Evolutionary conservation across 2,113 vertebrate species (phyloP), one percentile per base, ranked within the genome.

Genomic region (Haemorhous mexicanus): DNA sequence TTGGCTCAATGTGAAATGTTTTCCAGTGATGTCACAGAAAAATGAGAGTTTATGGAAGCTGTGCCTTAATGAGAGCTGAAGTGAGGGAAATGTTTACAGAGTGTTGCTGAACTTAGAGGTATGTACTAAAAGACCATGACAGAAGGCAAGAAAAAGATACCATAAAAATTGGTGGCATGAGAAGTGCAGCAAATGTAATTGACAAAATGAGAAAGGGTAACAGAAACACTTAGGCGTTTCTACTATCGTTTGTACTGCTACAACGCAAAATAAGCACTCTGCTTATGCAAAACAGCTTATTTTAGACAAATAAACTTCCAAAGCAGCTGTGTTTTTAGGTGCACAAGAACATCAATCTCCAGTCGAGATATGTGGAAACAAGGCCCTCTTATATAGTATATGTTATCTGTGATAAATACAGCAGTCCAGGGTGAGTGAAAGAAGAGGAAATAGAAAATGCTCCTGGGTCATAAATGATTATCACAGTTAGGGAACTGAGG

Each of bases 351-450:
- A 50, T 64, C 72, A 56, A 55, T 69, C 78, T 86, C 68, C 64
- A 80, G 55, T 17, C 3, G 1, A 88, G 67, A 73, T 24, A 74
- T 7, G 47, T 84, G 28, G 52, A 63, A 94, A 67, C 7, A 72
- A 83, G 70, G 16, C 47, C 44, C 7, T 76, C 24, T 52, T 90
- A 74, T 74, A 76, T 4, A 80, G n/a, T 11, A 5, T 67, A 32
- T 35, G 32, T 61, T 92, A 80, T 85, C 67, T 91, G 59, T 92
- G 82, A 93, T 81, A 95, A 95, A 95, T 93, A 83, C 67, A 66
- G 50, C 30, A 77, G 68, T 69, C 67, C 56, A 77, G 35, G 39
- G 59, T 88, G 68, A 94, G 35, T 84, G 84, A 95, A 93, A 75
- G 50, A 85, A 88, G 35, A 85, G 33, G 75, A 95, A 95, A 93